A percentile compares a stretch with the other conserved stretches of the same genome.
Evolutionary conservation across 2,797 vertebrate genomes (phyloP).

Genomic region (Emydoidea blandingii): DNA sequence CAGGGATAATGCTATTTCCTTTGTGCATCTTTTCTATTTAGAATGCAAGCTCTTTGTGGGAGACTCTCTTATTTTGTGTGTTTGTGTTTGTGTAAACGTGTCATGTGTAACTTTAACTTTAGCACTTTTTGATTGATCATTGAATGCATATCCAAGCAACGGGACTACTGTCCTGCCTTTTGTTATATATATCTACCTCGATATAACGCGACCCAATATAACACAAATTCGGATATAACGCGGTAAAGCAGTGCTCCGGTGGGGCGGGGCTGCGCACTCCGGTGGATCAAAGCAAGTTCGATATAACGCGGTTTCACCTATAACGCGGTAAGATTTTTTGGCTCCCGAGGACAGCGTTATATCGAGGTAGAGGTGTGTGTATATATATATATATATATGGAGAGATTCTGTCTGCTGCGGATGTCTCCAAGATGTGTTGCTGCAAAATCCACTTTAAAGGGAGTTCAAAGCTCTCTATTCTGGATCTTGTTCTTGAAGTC

Average conservation of each 20-base stretch:
- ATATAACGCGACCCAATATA: too few relatives aligned
- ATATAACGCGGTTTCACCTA: too few relatives aligned
- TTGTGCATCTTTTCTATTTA: not conserved
- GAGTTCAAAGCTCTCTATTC: rapidly evolving
- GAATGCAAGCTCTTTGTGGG: not conserved
- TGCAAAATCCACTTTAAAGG: not conserved
- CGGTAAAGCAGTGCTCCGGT: too few relatives aligned
- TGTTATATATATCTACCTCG: not conserved
- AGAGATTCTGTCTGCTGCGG: not conserved
- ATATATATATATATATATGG: not conserved
- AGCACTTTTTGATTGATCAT: not conserved
- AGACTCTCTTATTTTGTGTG: not conserved
- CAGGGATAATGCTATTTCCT: not conserved
- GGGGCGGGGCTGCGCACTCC: too few relatives aligned
- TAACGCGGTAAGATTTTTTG: too few relatives aligned
- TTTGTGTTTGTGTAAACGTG: not conserved
- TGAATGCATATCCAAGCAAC: not conserved
- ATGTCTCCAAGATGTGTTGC: not conserved
- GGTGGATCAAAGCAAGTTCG: too few relatives aligned
- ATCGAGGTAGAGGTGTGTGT: too few relatives aligned
- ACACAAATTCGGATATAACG: too few relatives aligned
- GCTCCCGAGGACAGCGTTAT: too few relatives aligned
- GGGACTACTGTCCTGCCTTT: not conserved
- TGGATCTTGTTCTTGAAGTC: not conserved
- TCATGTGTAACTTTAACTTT: not conserved